Conservation (phyloP, 2,797 vertebrate genomes). For the Staurois parvus region DNA sequence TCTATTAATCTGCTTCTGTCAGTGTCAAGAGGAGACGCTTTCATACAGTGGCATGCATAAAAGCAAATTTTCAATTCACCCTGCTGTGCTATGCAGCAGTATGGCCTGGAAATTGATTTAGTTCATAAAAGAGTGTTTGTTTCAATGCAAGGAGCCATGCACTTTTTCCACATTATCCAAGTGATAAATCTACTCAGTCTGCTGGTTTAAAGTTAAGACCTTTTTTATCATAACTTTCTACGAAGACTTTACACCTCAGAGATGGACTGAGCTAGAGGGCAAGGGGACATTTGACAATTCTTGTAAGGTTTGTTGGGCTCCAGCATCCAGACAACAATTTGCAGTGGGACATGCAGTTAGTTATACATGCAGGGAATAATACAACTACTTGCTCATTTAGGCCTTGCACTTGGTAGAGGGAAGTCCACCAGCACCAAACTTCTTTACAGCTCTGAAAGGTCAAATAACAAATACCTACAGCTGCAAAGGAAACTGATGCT, state of each 20-base stretch:
- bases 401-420: no score
- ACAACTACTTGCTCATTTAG: no score
- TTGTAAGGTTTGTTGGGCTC: no score
- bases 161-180: background rate
- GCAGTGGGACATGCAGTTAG: no score
- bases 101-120: constrained; percentile 44
- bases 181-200: background rate
- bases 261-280: background rate
- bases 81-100: constrained; percentile 25
- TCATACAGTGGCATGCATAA: constrained; percentile 11
- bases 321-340: no score
- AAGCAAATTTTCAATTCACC: constrained; percentile 45
- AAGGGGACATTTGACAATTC: no score
- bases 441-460: no score
- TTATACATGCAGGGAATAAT: no score
- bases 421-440: no score
- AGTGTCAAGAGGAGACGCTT: constrained; percentile 34
- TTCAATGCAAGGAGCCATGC: constrained; percentile 38
- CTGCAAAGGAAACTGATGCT: no score
- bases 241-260: no score
- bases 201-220: background rate
- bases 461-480: no score
- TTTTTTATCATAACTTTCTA: background rate
- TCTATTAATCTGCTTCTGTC: constrained; percentile 42
- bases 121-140: constrained; percentile 38